A percentile compares a stretch with the other conserved stretches of the same genome.
Evolutionary conservation across 2,113 vertebrate genomes (phyloP).

Genomic region (Erinaceus europaeus): DNA sequence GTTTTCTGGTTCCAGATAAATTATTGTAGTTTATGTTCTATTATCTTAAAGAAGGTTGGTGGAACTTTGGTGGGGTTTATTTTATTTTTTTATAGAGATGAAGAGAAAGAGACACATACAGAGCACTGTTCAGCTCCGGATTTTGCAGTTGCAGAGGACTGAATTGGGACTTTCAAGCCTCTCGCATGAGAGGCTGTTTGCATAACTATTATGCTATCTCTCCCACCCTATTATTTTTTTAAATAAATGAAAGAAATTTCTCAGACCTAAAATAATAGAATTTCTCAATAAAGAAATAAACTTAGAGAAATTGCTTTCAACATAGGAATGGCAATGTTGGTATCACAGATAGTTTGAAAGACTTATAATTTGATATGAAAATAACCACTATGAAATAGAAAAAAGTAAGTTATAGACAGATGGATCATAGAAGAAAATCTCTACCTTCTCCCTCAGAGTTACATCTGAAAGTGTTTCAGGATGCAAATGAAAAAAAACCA

Average conservation of each 20-base stretch:
- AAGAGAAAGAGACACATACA: too few species aligned
- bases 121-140: too few species aligned
- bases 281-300: neutral
- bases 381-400: neutral
- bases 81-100: too few species aligned
- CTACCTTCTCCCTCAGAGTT: neutral
- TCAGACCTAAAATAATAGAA: neutral
- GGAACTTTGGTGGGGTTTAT: too few species aligned
- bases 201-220: too few species aligned
- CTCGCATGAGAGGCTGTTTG: too few species aligned
- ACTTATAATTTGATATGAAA: constrained; percentile 12
- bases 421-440: neutral
- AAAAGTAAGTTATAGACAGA: neutral
- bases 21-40: too few species aligned
- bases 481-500: neutral
- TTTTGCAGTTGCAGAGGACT: too few species aligned
- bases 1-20: too few species aligned
- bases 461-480: neutral
- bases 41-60: too few species aligned
- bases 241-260: neutral
- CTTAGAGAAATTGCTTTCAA: neutral
- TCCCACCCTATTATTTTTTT: too few species aligned
- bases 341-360: neutral
- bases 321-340: neutral
- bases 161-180: too few species aligned